phyloP scores from a whole-genome alignment of 2,888 invertebrate genomes.

The Hypolimnas misippus region DNA sequence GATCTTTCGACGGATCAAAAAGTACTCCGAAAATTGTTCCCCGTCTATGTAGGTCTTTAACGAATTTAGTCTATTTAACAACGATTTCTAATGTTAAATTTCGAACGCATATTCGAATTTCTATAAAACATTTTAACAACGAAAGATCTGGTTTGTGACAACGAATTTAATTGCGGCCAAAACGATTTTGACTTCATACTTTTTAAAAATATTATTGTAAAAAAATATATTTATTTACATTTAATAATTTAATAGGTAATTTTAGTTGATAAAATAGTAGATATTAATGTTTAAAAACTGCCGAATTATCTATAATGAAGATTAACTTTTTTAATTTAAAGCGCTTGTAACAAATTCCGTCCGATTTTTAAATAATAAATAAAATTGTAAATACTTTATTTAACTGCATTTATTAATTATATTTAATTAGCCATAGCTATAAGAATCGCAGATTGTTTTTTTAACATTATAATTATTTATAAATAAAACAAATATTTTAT shows the following conservation, averaged over 20 bases:
- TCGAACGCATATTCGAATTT: neutral
- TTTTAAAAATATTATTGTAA: slow-evolving; percentile 25
- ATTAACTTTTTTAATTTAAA: slow-evolving; percentile 8
- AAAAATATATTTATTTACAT: slow-evolving; percentile 35
- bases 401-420: slow-evolving; percentile 70
- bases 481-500: slow-evolving; percentile 29
- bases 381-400: slow-evolving; percentile 31
- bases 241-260: slow-evolving; percentile 24
- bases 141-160: slow-evolving; percentile 15
- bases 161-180: slow-evolving; percentile 5
- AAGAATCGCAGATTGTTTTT: slow-evolving; percentile 39
- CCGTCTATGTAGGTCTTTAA: too few relatives aligned
- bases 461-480: slow-evolving; percentile 23
- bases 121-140: slow-evolving; percentile 10
- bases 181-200: slow-evolving; percentile 7
- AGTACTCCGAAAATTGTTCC: too few relatives aligned
- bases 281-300: slow-evolving; percentile 24
- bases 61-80: neutral
- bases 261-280: neutral
- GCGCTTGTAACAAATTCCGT: slow-evolving; percentile 23
- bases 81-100: neutral
- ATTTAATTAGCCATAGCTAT: slow-evolving; percentile 63
- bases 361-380: slow-evolving; percentile 21
- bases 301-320: slow-evolving; percentile 32
- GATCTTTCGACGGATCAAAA: too few relatives aligned